phyloP scores from a whole-genome alignment of 37 sponge, comb jelly and placozoan genomes.

The Beroe forskalii region DNA sequence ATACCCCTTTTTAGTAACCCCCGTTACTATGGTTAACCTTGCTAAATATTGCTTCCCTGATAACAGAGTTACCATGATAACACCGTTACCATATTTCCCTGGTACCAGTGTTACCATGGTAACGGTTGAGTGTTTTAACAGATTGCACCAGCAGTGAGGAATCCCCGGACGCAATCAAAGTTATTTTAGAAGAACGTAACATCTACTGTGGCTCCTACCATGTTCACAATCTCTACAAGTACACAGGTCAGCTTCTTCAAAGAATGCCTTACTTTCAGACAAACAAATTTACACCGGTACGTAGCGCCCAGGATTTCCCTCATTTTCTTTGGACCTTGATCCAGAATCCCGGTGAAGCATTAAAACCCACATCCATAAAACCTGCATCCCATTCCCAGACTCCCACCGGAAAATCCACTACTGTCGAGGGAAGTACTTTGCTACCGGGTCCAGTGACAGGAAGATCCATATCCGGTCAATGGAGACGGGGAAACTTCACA shows the following conservation, averaged over 20 bases:
- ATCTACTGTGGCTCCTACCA: conserved; percentile 66
- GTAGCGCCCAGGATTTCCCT: too few relatives aligned
- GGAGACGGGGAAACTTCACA: conserved; percentile 58
- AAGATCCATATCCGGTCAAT: neutral
- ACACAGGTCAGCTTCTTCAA: conserved; percentile 4
- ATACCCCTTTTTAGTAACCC: too few relatives aligned
- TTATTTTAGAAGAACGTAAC: conserved; percentile 64
- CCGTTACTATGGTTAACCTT: too few relatives aligned
- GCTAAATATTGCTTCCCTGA: too few relatives aligned
- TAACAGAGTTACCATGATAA: too few relatives aligned
- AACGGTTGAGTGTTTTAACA: conserved; percentile 13
- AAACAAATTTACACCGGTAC: too few relatives aligned
- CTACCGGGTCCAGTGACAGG: conserved; percentile 29
- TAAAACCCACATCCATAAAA: too few relatives aligned
- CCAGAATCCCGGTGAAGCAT: too few relatives aligned
- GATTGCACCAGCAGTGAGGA: conserved; percentile 60
- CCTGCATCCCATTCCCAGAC: too few relatives aligned
- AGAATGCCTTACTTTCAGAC: too few relatives aligned
- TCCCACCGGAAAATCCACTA: conserved; percentile 26
- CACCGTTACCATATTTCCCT: too few relatives aligned
- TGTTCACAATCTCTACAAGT: conserved; percentile 39
- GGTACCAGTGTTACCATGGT: neutral
- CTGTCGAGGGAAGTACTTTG: conserved; percentile 46
- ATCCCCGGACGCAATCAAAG: neutral
- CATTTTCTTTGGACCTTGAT: too few relatives aligned